A percentile compares a stretch with the other conserved stretches of the same genome.
These are phyloP conservation scores for Cephonodes hylas DNA, from an alignment of 2,888 invertebrate species.

Conservation along the genomic window DNA sequence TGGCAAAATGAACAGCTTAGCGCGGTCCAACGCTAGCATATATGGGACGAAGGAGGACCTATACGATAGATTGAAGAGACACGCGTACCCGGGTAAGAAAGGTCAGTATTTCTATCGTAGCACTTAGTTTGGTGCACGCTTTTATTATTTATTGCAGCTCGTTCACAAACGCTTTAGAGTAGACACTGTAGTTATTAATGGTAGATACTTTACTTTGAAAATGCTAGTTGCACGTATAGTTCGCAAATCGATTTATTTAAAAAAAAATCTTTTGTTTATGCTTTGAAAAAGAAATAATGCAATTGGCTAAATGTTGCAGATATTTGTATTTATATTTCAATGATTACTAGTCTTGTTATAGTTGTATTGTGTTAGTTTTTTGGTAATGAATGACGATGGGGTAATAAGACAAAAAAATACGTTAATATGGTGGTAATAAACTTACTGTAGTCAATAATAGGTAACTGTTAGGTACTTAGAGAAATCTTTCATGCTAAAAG, in stretches of 20 bases:
- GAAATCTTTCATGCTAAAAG: too few species aligned
- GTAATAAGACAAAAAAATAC: too few species aligned
- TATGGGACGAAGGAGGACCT: conserved; percentile 97
- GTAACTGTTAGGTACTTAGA: too few species aligned
- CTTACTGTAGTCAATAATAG: too few species aligned
- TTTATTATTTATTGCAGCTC: conserved; percentile 21
- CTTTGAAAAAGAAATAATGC: too few species aligned
- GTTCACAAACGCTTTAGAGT: not conserved
- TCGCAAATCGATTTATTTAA: too few species aligned
- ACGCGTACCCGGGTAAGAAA: conserved; percentile 96
- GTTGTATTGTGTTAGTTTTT: too few species aligned
- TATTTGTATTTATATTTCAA: not conserved
- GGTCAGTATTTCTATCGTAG: conserved; percentile 83
- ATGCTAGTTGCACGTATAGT: too few species aligned
- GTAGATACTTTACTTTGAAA: not conserved
- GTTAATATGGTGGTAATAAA: too few species aligned
- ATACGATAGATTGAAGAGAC: conserved; percentile 96
- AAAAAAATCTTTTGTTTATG: too few species aligned
- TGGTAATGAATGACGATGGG: too few species aligned
- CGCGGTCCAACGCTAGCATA: conserved; percentile 95
- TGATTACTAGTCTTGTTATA: not conserved
- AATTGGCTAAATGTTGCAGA: too few species aligned
- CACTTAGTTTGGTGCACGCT: conserved; percentile 69
- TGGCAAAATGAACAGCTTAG: conserved; percentile 95
- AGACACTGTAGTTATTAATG: not conserved